Percentiles rank a stretch among this genome's conserved stretches.
phyloP scores from a whole-genome alignment of 2,888 invertebrate genomes.

The Spatulosminthurus flaviceps region DNA sequence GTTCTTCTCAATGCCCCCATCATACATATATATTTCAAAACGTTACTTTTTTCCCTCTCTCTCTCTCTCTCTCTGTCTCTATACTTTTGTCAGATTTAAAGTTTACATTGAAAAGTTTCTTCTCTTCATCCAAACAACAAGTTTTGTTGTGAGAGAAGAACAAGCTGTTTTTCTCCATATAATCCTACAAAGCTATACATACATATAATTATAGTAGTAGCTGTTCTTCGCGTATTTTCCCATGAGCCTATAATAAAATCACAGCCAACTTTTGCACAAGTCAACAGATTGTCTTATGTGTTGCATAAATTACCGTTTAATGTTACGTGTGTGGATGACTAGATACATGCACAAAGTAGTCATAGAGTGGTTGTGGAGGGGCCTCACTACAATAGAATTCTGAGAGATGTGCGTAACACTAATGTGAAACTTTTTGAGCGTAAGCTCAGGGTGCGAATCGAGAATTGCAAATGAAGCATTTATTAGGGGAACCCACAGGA shows the following conservation, averaged over 20 bases:
- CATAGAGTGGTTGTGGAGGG: no score
- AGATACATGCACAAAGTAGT: slow-evolving; percentile 19
- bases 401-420: background rate
- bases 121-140: no score
- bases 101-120: no score
- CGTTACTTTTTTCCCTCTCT: no score
- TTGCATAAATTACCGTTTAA: slow-evolving; percentile 28
- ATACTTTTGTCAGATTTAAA: no score
- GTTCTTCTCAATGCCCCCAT: no score
- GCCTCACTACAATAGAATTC: no score
- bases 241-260: slow-evolving; percentile 12
- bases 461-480: slow-evolving; percentile 20
- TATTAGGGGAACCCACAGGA: no score
- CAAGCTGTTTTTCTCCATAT: no score
- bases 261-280: slow-evolving; percentile 22
- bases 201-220: background rate
- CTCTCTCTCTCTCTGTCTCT: no score
- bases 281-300: slow-evolving; percentile 31
- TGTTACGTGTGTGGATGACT: slow-evolving; percentile 18
- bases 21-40: no score
- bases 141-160: no score
- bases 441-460: background rate
- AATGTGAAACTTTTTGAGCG: background rate
- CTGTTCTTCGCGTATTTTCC: slow-evolving; percentile 23
- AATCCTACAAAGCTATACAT: background rate